phyloP scores from a whole-genome alignment of 2,797 vertebrate genomes.

The Benthosema pterotum region DNA sequence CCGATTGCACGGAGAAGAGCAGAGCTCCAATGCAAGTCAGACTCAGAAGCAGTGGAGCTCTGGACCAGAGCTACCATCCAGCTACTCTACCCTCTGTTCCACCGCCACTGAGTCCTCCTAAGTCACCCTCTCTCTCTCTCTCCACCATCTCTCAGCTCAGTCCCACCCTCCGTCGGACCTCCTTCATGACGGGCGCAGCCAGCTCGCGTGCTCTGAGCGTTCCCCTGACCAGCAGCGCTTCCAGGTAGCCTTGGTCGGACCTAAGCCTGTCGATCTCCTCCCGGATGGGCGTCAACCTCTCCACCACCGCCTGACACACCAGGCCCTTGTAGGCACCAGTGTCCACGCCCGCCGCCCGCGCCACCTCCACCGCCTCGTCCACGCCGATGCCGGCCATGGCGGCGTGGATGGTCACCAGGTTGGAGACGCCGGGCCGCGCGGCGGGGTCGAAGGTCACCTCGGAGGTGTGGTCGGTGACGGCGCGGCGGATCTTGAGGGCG shows the following conservation, averaged over 20 bases:
- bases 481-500: constrained; percentile 88
- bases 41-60: too few species aligned
- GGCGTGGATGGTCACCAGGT: constrained; percentile 88
- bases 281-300: constrained; percentile 87
- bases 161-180: constrained; percentile 86
- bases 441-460: constrained; percentile 92
- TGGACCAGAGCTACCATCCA: too few species aligned
- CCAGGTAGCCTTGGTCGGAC: constrained; percentile 81
- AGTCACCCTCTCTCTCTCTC: background rate
- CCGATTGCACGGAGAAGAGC: too few species aligned
- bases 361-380: constrained; percentile 82
- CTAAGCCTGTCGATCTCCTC: constrained; percentile 84
- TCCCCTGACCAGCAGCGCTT: constrained; percentile 82
- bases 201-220: constrained; percentile 82
- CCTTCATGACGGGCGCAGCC: constrained; percentile 82
- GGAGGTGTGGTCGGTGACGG: constrained; percentile 93
- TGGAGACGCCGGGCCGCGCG: constrained; percentile 88
- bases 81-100: too few species aligned
- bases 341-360: constrained; percentile 79
- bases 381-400: constrained; percentile 76
- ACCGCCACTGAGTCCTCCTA: too few species aligned
- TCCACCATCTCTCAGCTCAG: constrained; percentile 82
- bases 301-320: constrained; percentile 87
- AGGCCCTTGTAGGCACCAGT: constrained; percentile 88
- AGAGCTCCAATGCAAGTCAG: too few species aligned